Percentiles rank a stretch among this genome's conserved stretches.
Conservation (phyloP, 2,888 invertebrate genomes). For the Lissonota sp. region DNA sequence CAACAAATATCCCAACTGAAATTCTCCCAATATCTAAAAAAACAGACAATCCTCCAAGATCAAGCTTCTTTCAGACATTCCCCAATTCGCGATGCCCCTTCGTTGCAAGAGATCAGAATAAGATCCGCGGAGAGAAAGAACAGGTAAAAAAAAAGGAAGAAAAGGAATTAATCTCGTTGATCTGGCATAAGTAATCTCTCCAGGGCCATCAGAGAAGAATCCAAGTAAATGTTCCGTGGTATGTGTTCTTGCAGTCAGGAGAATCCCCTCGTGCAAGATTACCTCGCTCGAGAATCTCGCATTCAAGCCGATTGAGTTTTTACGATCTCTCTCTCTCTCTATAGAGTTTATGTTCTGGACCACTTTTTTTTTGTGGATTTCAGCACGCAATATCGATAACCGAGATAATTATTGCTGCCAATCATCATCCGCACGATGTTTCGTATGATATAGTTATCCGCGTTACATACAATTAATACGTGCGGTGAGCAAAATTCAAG, state of each 20-base stretch:
- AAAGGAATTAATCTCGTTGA: slow-evolving; percentile 34
- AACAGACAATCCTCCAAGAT: no score
- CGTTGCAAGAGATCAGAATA: not conserved
- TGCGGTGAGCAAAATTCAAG: no score
- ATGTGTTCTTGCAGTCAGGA: slow-evolving; percentile 3
- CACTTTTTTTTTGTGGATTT: not conserved
- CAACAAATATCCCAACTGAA: no score
- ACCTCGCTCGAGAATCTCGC: slow-evolving; percentile 17
- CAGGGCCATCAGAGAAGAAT: slow-evolving; percentile 36
- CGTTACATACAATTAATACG: not conserved
- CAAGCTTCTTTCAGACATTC: no score
- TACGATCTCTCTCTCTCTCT: not conserved
- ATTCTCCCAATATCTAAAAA: no score
- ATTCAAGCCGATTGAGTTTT: slow-evolving; percentile 10
- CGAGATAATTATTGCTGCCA: slow-evolving; percentile 33
- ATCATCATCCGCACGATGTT: slow-evolving; percentile 34
- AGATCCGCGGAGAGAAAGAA: slow-evolving; percentile 1
- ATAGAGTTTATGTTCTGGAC: no score
- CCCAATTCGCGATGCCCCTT: not conserved
- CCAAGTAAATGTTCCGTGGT: no score
- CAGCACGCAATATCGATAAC: slow-evolving; percentile 15
- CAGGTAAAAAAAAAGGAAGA: slow-evolving; percentile 32
- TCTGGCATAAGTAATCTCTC: slow-evolving; percentile 11
- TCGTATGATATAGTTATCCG: slow-evolving; percentile 7
- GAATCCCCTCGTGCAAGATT: not conserved